Base-by-base conservation (phyloP, 1,140 invertebrate species). In the Pogonomyrmex californicus region DNA sequence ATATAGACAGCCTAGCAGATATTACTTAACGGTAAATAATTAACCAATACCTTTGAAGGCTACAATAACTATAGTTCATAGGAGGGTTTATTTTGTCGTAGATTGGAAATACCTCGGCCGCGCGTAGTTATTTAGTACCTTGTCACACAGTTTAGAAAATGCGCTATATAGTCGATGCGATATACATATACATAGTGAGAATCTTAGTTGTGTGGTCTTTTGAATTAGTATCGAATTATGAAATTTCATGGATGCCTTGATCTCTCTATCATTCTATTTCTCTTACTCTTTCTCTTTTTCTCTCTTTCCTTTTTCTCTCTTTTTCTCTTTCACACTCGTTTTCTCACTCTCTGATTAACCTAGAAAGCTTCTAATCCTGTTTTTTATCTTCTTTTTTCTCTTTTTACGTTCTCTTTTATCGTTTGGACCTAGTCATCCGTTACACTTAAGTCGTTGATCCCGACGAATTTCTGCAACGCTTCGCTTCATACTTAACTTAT, bases 211-310 rank as follows among this genome's bases (percentile, higher is more conserved):
- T 95, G 95, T 95, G 95, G 93, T 95, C 89, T 95, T 95, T 94
- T 94, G 77, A 91, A 94, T 94, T 95, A 95, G 94, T 95, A 93
- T 95, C 93, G 94, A 95, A 95, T 96, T 96, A 96, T 96, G 96
- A 96, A 96, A 96, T 96, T 96, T 96, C 95, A 96, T 96, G 96
- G 93, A 96, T 96, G 95, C 95, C 92, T 94, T 93, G 93, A 91
- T 93, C 82, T 94, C 83, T 89, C 81, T 87, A 63, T 66, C 85
- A 73, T 87, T 90, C 49, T 91, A 60, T 91, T 78, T 93, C 38
- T 91, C 17, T 91, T 33, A 90, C 33, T 91, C 14, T 75, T 17
- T 88, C 56, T 88, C 30, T 87, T 9, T 91, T 17, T 68, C 51
- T 54, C 87, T 93, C 90, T 92, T 87, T 91, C 36, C 60, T 71